These are phyloP conservation scores for Heliconius ethilla DNA, from an alignment of 2,888 invertebrate species.

Conservation along the genomic window DNA sequence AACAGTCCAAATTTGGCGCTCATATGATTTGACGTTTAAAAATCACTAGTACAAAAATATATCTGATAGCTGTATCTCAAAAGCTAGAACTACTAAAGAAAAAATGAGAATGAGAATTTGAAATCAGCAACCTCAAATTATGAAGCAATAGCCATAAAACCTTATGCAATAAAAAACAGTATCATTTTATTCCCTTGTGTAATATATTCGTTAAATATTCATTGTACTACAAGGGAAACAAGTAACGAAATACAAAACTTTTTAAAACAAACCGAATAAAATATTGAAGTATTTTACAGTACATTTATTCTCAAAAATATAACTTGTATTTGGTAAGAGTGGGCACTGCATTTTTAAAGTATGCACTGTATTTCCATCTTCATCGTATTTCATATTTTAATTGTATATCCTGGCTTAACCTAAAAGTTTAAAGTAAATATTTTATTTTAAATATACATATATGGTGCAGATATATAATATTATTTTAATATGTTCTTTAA, in stretches of 20 bases:
- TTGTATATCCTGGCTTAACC: conserved; percentile 6
- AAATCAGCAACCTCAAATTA: too few species aligned
- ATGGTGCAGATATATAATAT: not conserved
- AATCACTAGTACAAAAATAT: too few species aligned
- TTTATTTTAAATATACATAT: not conserved
- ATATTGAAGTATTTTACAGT: conserved; percentile 8
- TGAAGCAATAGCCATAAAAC: too few species aligned
- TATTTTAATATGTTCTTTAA: not conserved
- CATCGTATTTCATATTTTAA: not conserved
- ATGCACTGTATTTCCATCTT: not conserved
- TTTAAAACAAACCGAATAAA: not conserved
- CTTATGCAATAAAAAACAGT: too few species aligned
- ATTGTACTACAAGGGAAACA: not conserved
- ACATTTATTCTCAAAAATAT: not conserved
- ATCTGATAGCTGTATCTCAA: too few species aligned
- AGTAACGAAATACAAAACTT: not conserved
- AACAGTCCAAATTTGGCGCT: too few species aligned
- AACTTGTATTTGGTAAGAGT: not conserved
- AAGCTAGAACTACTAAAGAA: too few species aligned
- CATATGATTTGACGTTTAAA: too few species aligned
- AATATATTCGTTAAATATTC: not conserved
- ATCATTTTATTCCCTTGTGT: too few species aligned
- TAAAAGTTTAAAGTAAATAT: not conserved
- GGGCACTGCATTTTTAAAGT: not conserved
- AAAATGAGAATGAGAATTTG: too few species aligned